Evolutionary conservation across 2,113 vertebrate species (phyloP).

Genomic region (Boulengerochromis microlepis): DNA sequence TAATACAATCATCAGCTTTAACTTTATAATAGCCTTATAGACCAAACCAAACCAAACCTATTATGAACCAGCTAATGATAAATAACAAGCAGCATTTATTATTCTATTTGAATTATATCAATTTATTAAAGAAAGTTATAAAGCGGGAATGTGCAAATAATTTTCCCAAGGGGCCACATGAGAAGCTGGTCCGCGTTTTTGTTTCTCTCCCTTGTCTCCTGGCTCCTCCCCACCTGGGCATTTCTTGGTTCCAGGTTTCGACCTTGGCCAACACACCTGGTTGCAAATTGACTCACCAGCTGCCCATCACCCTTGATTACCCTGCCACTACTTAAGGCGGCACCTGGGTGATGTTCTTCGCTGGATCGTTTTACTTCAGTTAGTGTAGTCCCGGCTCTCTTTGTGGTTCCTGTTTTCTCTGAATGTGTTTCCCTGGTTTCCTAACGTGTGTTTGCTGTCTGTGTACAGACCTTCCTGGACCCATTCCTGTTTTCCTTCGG

Average conservation of each 20-base stretch:
- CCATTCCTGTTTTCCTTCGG: neutral
- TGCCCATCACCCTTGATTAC: neutral
- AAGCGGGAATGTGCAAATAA: neutral
- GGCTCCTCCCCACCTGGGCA: neutral
- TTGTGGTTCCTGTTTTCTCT: neutral
- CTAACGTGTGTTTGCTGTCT: neutral
- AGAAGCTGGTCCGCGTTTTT: neutral
- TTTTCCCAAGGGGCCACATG: neutral
- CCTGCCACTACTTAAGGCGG: neutral
- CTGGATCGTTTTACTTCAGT: neutral
- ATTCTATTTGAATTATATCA: neutral
- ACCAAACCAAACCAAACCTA: neutral
- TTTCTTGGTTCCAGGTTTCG: neutral
- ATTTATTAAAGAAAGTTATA: neutral
- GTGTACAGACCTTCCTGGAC: neutral
- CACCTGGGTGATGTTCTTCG: neutral
- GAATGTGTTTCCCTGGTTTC: neutral
- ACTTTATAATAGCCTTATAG: neutral
- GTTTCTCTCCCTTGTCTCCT: neutral
- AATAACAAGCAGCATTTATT: neutral
- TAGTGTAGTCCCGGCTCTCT: neutral
- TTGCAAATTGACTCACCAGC: neutral
- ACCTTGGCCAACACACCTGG: neutral
- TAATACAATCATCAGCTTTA: neutral
- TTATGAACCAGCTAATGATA: neutral